phyloP scores from a whole-genome alignment of 2,888 invertebrate species.

The Neoitamus cyanurus region DNA sequence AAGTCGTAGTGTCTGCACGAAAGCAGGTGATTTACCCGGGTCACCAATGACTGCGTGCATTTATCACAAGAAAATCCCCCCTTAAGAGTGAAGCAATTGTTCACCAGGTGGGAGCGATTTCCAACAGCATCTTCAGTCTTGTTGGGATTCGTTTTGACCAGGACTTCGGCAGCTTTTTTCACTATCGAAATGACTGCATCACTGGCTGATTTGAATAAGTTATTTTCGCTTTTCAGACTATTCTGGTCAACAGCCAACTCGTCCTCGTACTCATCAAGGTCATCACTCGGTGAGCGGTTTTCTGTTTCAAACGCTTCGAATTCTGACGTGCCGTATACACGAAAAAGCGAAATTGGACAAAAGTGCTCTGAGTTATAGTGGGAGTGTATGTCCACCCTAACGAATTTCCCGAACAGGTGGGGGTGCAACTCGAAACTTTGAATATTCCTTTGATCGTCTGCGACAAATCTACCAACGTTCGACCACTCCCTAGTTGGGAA shows the following conservation, averaged over 20 bases:
- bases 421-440: constrained; percentile 87
- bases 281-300: constrained; percentile 75
- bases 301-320: constrained; percentile 89
- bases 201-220: constrained; percentile 86
- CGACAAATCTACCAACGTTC: constrained; percentile 85
- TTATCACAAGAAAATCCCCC: constrained; percentile 79
- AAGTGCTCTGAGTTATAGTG: constrained; percentile 98
- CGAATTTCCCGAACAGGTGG: constrained; percentile 87
- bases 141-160: constrained; percentile 79
- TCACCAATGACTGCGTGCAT: constrained; percentile 78
- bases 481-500: constrained; percentile 94
- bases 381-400: constrained; percentile 90
- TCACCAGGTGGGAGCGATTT: constrained; percentile 56
- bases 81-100: constrained; percentile 77
- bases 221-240: constrained; percentile 69
- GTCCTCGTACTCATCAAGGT: constrained; percentile 77
- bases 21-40: constrained; percentile 77
- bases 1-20: constrained; percentile 76
- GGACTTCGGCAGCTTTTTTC: constrained; percentile 88
- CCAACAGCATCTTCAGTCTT: constrained; percentile 66
- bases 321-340: constrained; percentile 93
- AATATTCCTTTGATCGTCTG: constrained; percentile 85
- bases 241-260: constrained; percentile 69
- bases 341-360: constrained; percentile 95
- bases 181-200: constrained; percentile 93